Base-by-base conservation (phyloP, 2,113 vertebrate species). In the Lycaon pictus region DNA sequence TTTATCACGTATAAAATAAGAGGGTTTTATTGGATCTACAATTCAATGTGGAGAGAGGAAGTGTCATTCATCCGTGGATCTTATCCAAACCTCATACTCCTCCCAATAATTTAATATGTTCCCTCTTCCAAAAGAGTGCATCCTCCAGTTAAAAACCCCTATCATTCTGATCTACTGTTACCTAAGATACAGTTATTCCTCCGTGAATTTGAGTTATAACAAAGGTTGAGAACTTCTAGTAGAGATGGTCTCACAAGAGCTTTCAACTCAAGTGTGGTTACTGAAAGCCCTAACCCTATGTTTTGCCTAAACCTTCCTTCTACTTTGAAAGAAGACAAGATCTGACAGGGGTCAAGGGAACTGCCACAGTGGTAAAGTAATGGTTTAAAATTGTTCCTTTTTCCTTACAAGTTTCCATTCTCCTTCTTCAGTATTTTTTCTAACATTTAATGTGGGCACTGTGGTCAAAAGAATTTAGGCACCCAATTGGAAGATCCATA, bases 1-100 rank as follows among this genome's bases (percentile, higher is more conserved):
- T 79, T 90, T 72, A 16, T 89, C 55, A 74, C 22, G 11, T 79
- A 3, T 62, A 92, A 97, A 89, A 80, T 95, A 20, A 96, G 5
- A 84, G n/a, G 7, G 7, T 84, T 87, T 15, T 51, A 72, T 63
- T 80, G 29, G 51, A 81, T 11, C 9, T 2, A 67, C 7, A 7
- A 55, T 37, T 69, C 12, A 27, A 4, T 63, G 4, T 83, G 58
- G 51, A 11, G 9, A 55, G 8, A 89, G 2, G 13, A 8, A 56
- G 4, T 35, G 9, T 16, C 60, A 72, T 81, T 91, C 16, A 87
- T 25, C 4, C 17, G 29, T 55, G 17, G 3, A 77, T 88, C 32
- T 86, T 91, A 82, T n/a, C 48, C 16, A 85, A 93, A 93, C 16
- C 32, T 43, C 11, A 51, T 67, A 92, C 83, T 69, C 32, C 22